Conservation (phyloP, 2,888 invertebrate species). For the Netelia melanura region DNA sequence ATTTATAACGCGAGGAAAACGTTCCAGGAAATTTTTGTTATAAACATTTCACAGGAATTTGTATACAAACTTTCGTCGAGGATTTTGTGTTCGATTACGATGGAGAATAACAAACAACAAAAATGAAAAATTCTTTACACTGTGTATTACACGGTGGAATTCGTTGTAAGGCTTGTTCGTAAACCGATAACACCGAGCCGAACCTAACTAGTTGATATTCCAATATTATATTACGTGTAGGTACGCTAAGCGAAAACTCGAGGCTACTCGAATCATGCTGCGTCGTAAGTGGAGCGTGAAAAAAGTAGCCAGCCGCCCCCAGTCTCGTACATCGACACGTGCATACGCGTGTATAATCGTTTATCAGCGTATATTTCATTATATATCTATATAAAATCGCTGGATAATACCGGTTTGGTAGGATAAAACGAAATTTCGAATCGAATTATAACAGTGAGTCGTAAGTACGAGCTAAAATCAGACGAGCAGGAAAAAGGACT, state of each 20-base stretch:
- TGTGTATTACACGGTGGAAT: slow-evolving; percentile 38
- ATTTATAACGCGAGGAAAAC: no score
- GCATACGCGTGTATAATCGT: slow-evolving; percentile 48
- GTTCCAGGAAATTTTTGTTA: no score
- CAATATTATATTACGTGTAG: neutral
- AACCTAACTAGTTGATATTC: slow-evolving; percentile 10
- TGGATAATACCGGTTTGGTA: slow-evolving; percentile 46
- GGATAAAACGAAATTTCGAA: slow-evolving; percentile 9
- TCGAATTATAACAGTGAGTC: slow-evolving; percentile 48
- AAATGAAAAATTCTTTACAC: slow-evolving; percentile 20
- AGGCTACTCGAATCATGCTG: slow-evolving; percentile 68
- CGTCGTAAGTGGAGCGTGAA: slow-evolving; percentile 79
- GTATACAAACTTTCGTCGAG: neutral
- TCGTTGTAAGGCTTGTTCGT: slow-evolving; percentile 24
- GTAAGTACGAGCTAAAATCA: slow-evolving; percentile 35
- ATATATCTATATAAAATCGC: slow-evolving; percentile 46
- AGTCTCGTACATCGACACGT: slow-evolving; percentile 70
- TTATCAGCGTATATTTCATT: neutral
- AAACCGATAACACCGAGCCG: slow-evolving; percentile 14
- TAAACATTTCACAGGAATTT: neutral
- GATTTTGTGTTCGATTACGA: neutral
- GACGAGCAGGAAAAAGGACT: slow-evolving; percentile 37
- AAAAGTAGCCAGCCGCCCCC: slow-evolving; percentile 70
- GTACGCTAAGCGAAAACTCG: slow-evolving; percentile 68
- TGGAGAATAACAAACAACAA: neutral